Conservation (phyloP, 1,140 invertebrate genomes). For the Gonioctena quinquepunctata region DNA sequence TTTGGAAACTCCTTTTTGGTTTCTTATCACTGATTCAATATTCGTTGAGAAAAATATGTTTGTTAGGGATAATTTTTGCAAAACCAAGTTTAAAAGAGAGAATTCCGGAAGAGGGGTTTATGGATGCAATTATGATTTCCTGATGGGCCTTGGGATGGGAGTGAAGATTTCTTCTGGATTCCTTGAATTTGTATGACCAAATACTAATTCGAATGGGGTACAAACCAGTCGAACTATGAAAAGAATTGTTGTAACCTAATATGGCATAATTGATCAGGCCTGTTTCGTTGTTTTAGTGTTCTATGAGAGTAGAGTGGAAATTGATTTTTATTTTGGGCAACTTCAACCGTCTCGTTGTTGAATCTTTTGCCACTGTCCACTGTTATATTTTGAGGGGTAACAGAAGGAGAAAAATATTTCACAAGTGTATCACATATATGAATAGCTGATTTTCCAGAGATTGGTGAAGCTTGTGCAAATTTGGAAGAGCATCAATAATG, state of each 20-base stretch:
- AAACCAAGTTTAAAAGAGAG: neutral
- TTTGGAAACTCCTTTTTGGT: too few relatives aligned
- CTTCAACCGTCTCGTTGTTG: conserved; percentile 12
- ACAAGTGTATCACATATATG: neutral
- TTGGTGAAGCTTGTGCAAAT: neutral
- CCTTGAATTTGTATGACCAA: conserved; percentile 21
- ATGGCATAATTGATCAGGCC: conserved; percentile 25
- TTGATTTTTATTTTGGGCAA: conserved; percentile 26
- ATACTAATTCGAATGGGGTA: conserved; percentile 26
- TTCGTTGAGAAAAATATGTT: neutral
- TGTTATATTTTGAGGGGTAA: conserved; percentile 14
- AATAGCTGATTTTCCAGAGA: neutral
- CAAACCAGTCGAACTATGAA: conserved; percentile 25
- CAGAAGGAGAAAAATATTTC: conserved; percentile 9
- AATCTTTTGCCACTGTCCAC: conserved; percentile 24
- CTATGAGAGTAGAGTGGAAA: conserved; percentile 25
- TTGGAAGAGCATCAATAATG: neutral
- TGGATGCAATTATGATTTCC: neutral
- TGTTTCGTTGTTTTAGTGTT: conserved; percentile 12
- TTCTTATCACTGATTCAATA: too few relatives aligned
- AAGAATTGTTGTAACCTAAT: conserved; percentile 29
- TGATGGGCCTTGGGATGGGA: neutral
- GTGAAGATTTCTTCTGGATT: neutral
- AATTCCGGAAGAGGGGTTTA: neutral
- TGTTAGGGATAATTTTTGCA: neutral